A percentile compares a stretch with the other conserved stretches of the same genome.
These are phyloP conservation scores for Brenthis daphne DNA, from an alignment of 2,888 invertebrate genomes.

Conservation along the genomic window DNA sequence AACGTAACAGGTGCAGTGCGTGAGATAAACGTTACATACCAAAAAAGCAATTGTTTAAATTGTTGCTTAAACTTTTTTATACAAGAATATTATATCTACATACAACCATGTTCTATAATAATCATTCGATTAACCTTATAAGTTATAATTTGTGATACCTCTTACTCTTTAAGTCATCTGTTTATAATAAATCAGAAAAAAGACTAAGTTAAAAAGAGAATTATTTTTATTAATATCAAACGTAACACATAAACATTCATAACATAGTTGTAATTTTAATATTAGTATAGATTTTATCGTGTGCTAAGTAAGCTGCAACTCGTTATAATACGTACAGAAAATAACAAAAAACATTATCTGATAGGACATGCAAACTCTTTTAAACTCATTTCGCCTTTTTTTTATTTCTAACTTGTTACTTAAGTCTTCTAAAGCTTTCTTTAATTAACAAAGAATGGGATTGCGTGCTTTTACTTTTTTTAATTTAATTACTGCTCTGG, in stretches of 20 bases:
- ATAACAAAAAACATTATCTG: constrained; percentile 44
- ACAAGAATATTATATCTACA: background rate
- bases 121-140: background rate
- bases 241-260: too few relatives aligned
- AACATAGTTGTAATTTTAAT: too few relatives aligned
- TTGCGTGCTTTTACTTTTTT: constrained; percentile 79
- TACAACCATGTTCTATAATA: background rate
- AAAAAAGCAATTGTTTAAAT: constrained; percentile 32
- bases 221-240: too few relatives aligned
- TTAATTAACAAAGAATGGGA: constrained; percentile 79
- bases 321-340: constrained; percentile 45
- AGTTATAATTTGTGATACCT: too few relatives aligned
- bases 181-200: too few relatives aligned
- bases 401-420: constrained; percentile 76
- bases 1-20: constrained; percentile 58
- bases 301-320: too few relatives aligned
- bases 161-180: too few relatives aligned
- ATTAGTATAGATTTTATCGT: too few relatives aligned
- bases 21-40: constrained; percentile 31
- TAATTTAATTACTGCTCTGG: constrained; percentile 72
- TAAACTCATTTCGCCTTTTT: constrained; percentile 64
- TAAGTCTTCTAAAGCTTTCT: constrained; percentile 72
- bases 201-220: too few relatives aligned
- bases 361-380: constrained; percentile 73
- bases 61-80: constrained; percentile 24